phyloP scores from a whole-genome alignment of 2,888 invertebrate species.

The Caenorhabditis drosophilae region DNA sequence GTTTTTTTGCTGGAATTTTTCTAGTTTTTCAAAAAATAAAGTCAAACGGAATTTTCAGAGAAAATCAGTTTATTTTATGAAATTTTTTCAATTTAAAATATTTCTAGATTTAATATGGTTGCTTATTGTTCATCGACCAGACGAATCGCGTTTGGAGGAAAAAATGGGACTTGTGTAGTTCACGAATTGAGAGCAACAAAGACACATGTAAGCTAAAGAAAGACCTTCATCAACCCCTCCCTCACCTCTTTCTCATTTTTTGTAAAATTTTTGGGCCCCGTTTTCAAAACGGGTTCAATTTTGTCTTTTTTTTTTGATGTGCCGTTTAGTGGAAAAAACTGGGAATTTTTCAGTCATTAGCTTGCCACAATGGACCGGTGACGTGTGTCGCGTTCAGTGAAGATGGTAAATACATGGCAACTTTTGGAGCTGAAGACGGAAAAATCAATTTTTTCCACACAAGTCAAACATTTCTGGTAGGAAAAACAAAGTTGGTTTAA shows the following conservation, averaged over 20 bases:
- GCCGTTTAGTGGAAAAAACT: neutral
- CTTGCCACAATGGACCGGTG: constrained; percentile 86
- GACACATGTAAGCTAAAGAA: constrained; percentile 75
- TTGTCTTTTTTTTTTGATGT: constrained; percentile 1
- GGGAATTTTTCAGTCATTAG: constrained; percentile 39
- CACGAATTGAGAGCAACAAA: constrained; percentile 94
- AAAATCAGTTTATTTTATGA: too few species aligned
- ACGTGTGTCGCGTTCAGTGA: constrained; percentile 94
- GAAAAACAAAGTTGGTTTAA: neutral
- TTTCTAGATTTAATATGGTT: constrained; percentile 77
- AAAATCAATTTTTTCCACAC: constrained; percentile 98
- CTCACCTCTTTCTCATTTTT: too few species aligned
- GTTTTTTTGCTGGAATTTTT: too few species aligned
- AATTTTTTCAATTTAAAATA: too few species aligned
- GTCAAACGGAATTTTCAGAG: too few species aligned
- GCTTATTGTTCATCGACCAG: constrained; percentile 88
- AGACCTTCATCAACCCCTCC: too few species aligned
- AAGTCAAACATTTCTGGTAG: constrained; percentile 71
- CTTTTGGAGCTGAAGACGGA: constrained; percentile 89
- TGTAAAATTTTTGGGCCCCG: constrained; percentile 6
- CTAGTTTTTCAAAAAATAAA: too few species aligned
- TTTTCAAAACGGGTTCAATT: constrained; percentile 4
- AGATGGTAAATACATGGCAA: constrained; percentile 94
- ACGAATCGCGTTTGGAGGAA: constrained; percentile 91
- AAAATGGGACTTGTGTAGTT: constrained; percentile 87